Base-by-base conservation (phyloP, 92 coral and sea anemone genomes). In the Phenganax subtilis region DNA sequence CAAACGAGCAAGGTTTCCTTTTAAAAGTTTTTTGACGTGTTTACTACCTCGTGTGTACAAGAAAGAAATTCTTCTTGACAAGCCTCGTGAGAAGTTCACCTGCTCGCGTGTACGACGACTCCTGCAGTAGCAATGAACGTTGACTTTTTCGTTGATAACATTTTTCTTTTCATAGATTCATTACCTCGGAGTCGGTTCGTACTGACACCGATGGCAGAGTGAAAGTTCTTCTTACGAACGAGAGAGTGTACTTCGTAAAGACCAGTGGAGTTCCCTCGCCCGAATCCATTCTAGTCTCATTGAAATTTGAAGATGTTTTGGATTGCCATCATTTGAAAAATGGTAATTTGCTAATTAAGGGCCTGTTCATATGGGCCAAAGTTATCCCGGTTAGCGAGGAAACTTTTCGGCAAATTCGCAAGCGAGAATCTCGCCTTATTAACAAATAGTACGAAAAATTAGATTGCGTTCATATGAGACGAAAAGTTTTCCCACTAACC, bases 191-290 rank as follows among this genome's bases (percentile, higher is more conserved):
- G 75, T 79, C 98, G 55, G 98, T 94, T 31, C 92, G 98, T n/a
- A 91, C 92, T 3, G 98, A 91, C 83, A 87, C 64, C 56, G 94
- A 94, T 74, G 99, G 93, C 81, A 85, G 99, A 9, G 87, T 96
- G 0, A 96, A 96, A 75, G 92, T 97, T 53, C 89, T 96, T 75
- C 89, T 96, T 69, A 96, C 97, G 27, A 96, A 97, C 7, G 99
- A 96, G 54, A 92, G 93, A 12, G 96, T 92, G 59, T 96, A 96
- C 77, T 96, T 96, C 83, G 99, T 96, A 8, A 90, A 97, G 17
- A 97, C 99, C 57, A 91, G 89, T 60, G 99, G 99, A 37, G 87
- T 85, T 56, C 99, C 99, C 76, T 96, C 99, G 55, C 99, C 99
- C 31, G 97, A 96, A 72, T 84, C 99, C 28, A 96, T 96, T 57